Evolutionary conservation across 2,113 vertebrate species (phyloP).

Genomic region (Myotis brandtii): DNA sequence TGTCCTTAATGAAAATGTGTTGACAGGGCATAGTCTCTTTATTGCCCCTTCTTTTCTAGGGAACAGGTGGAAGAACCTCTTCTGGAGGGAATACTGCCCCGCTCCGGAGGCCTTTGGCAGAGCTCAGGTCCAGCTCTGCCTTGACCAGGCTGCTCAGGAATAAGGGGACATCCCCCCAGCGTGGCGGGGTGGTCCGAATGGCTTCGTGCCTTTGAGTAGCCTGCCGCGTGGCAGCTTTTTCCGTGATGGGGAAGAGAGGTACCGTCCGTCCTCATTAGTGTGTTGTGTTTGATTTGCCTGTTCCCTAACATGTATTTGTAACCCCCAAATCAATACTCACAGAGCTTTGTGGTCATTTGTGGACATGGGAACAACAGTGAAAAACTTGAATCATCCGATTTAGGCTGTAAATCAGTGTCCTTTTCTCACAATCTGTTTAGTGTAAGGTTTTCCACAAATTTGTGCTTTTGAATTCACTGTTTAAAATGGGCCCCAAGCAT

Average conservation of each 20-base stretch:
- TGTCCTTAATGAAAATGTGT: not conserved
- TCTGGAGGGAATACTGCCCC: not conserved
- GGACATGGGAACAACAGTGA: not conserved
- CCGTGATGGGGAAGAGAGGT: not conserved
- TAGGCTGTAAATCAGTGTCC: not conserved
- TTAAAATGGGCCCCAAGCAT: not conserved
- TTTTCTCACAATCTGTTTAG: not conserved
- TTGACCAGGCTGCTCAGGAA: not conserved
- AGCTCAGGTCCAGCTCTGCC: not conserved
- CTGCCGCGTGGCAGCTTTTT: accelerated
- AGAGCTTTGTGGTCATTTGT: not conserved
- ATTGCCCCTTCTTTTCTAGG: not conserved
- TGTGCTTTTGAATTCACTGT: not conserved
- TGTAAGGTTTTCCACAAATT: not conserved
- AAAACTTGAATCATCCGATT: not conserved
- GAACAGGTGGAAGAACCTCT: not conserved
- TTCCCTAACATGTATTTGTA: not conserved
- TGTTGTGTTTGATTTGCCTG: not conserved
- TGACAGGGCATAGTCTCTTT: not conserved
- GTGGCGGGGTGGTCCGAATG: no score
- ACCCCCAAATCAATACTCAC: not conserved
- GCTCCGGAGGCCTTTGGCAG: not conserved
- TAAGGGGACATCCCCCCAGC: not conserved
- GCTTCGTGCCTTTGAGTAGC: not conserved
- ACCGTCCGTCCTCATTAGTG: not conserved